Evolutionary conservation across 2,113 vertebrate genomes (phyloP), one percentile per base, ranked within the genome.

Genomic region (Lutjanus erythropterus): DNA sequence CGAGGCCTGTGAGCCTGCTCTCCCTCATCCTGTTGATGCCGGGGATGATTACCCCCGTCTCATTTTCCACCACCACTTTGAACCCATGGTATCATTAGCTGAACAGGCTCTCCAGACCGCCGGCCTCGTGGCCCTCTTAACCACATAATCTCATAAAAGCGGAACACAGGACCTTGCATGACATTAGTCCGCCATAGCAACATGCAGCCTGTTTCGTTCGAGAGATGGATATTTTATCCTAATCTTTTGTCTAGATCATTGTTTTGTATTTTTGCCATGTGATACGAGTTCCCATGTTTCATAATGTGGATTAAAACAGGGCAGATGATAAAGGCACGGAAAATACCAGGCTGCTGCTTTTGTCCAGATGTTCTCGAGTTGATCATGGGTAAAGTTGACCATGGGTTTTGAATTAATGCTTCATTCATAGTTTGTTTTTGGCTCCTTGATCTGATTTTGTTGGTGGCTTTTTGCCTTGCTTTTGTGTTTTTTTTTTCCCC

Each of bases 131-230:
- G 71, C 84, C 80, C 85, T 76, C 60, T 90, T 80, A 80, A 86
- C 77, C 50, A 52, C 46, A 33, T 94, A 89, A 94, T 93, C 90
- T 88, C 74, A 91, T 94, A 75, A 85, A 74, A 86, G 83, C 50
- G 2, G 80, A 86, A 72, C 85, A 86, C 79, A 78, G 79, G 60
- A 70, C 81, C 80, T 76, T 55, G 68, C 66, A 75, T 80, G 89
- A 77, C 76, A 81, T 80, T 64, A 68, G 71, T 72, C 71, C 42
- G 18, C 80, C 55, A 79, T 80, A 55, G 69, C 71, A 86, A 77
- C 80, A 23, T 49, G 71, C 68, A 25, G 80, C 31, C 46, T 64
- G 70, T 80, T 85, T 60, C 60, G 49, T 70, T 55, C 58, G 21
- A 71, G 56, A 47, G 62, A 71, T 21, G 64, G 52, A 49, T 49